These are phyloP conservation scores for Callocephalon fimbriatum DNA, from an alignment of 2,113 vertebrate genomes.

Conservation along the genomic window DNA sequence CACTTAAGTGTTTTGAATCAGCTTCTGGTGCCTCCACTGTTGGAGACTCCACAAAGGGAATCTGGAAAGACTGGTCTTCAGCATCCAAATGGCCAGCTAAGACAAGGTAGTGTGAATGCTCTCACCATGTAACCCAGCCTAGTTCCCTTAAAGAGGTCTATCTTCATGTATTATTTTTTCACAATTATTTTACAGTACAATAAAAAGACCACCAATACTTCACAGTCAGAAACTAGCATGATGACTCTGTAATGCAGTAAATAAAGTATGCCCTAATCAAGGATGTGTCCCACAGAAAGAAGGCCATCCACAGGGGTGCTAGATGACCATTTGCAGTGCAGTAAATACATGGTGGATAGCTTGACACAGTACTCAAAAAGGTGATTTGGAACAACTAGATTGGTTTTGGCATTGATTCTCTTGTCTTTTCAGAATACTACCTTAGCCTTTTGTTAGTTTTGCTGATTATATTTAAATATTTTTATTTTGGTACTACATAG, in stretches of 20 bases:
- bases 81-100: not conserved
- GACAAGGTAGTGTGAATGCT: not conserved
- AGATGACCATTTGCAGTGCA: not conserved
- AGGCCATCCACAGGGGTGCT: not conserved
- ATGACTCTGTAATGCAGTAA: not conserved
- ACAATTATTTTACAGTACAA: not conserved
- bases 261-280: not conserved
- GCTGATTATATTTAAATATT: not conserved
- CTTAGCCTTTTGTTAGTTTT: not conserved
- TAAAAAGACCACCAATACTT: not conserved
- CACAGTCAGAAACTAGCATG: not conserved
- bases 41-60: not conserved
- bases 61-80: not conserved
- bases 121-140: not conserved
- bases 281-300: not conserved
- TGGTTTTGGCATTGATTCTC: not conserved
- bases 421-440: not conserved
- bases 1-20: not conserved
- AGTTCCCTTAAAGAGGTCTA: not conserved
- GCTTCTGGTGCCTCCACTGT: not conserved
- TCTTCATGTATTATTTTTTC: rapidly evolving
- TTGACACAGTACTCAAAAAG: not conserved
- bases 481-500: not conserved
- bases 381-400: not conserved
- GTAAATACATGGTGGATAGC: not conserved